Evolutionary conservation across 2,888 invertebrate genomes (phyloP).

Genomic region (Papilio protenor): DNA sequence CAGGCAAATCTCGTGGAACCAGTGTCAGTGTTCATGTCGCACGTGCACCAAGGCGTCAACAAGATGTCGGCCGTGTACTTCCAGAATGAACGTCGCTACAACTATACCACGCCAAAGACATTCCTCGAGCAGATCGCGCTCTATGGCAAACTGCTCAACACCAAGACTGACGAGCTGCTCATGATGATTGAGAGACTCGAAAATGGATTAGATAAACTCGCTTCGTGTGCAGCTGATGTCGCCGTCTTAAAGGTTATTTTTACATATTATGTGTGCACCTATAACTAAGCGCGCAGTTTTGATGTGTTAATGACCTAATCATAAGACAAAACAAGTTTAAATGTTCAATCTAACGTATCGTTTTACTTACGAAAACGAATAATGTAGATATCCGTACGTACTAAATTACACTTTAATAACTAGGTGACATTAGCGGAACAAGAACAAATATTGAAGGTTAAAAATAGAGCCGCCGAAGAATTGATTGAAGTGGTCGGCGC

Average conservation of each 20-base stretch:
- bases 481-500: conserved; percentile 93
- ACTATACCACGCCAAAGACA: conserved; percentile 98
- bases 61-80: conserved; percentile 92
- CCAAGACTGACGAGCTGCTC: conserved; percentile 87
- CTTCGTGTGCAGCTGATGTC: conserved; percentile 93
- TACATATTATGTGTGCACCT: no score
- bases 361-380: not conserved
- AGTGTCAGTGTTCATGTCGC: conserved; percentile 95
- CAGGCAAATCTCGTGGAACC: conserved; percentile 85
- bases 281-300: not conserved
- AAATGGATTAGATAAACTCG: conserved; percentile 94
- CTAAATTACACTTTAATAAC: not conserved
- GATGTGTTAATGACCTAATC: no score
- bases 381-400: not conserved
- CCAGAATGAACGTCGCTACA: conserved; percentile 94
- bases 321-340: not conserved
- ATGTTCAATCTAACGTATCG: not conserved
- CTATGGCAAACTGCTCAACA: conserved; percentile 88
- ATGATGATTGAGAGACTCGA: conserved; percentile 92
- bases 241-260: conserved; percentile 90
- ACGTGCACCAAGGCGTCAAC: conserved; percentile 94
- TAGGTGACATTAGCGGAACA: conserved; percentile 86
- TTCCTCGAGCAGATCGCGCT: conserved; percentile 96
- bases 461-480: conserved; percentile 95
- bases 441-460: conserved; percentile 92